phyloP scores from a whole-genome alignment of 2,797 vertebrate genomes.

The Melanogrammus aeglefinus region DNA sequence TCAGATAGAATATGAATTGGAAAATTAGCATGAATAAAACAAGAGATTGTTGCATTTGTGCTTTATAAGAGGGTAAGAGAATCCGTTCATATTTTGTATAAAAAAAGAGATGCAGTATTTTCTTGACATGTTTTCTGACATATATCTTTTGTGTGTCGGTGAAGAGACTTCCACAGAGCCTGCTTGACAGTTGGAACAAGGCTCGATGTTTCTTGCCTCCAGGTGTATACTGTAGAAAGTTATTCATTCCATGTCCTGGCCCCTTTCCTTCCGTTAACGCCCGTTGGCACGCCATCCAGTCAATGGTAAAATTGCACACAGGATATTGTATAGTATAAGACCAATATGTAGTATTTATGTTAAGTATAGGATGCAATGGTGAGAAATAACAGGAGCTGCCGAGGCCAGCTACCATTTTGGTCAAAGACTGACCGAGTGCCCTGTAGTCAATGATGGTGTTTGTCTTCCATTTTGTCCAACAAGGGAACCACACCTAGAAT shows the following conservation, averaged over 20 bases:
- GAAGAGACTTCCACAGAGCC: neutral
- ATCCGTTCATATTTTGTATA: neutral
- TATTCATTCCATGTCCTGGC: neutral
- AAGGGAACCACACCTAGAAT: conserved; percentile 10
- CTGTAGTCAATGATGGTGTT: conserved; percentile 4
- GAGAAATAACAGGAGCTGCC: conserved; percentile 6
- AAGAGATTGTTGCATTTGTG: neutral
- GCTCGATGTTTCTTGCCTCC: neutral
- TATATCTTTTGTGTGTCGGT: neutral
- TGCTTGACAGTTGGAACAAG: neutral
- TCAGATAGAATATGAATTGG: neutral
- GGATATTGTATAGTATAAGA: neutral
- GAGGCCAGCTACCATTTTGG: neutral
- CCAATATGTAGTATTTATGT: neutral
- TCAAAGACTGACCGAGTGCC: neutral
- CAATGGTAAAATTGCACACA: neutral
- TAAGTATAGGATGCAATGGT: neutral
- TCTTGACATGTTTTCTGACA: neutral
- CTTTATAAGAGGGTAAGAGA: neutral
- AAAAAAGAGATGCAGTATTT: neutral
- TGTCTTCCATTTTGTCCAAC: conserved; percentile 9
- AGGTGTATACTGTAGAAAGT: neutral
- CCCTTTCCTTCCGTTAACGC: neutral
- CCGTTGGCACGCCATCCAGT: neutral
- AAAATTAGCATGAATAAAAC: neutral